Conservation (phyloP, 2,888 invertebrate species). For the Chloromyia formosa region DNA sequence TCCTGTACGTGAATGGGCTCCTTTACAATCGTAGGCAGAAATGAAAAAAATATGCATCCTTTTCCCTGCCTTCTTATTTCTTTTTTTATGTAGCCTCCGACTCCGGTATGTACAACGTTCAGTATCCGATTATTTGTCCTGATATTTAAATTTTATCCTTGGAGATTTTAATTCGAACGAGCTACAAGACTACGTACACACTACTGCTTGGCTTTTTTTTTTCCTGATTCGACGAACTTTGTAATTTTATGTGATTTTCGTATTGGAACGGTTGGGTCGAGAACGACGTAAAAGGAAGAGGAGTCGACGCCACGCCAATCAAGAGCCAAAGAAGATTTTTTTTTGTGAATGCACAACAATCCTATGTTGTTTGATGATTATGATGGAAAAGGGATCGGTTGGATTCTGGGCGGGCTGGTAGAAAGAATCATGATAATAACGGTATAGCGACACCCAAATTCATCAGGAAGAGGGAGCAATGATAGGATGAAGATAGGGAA, state of each 20-base stretch:
- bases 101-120: constrained; percentile 14
- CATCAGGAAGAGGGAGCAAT: constrained; percentile 12
- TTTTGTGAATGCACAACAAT: constrained; percentile 10
- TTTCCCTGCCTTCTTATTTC: not conserved
- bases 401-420: not conserved
- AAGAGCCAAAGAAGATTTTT: constrained; percentile 18
- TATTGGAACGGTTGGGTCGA: not conserved
- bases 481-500: constrained; percentile 33
- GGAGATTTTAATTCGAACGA: constrained; percentile 47
- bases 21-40: constrained; percentile 15
- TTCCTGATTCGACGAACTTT: constrained; percentile 6
- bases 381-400: constrained; percentile 4
- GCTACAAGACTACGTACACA: constrained; percentile 33
- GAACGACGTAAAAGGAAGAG: not conserved
- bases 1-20: constrained; percentile 20
- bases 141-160: constrained; percentile 49
- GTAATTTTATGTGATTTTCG: constrained; percentile 39
- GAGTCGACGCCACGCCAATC: constrained; percentile 1
- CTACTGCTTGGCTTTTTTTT: constrained; percentile 4
- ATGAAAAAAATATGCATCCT: constrained; percentile 8
- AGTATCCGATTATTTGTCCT: constrained; percentile 47
- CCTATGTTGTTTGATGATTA: constrained; percentile 17
- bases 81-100: not conserved
- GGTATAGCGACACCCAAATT: not conserved
- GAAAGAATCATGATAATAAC: not conserved